These are phyloP conservation scores for Metaphire vulgaris DNA, from an alignment of 1,140 invertebrate species.

Conservation along the genomic window DNA sequence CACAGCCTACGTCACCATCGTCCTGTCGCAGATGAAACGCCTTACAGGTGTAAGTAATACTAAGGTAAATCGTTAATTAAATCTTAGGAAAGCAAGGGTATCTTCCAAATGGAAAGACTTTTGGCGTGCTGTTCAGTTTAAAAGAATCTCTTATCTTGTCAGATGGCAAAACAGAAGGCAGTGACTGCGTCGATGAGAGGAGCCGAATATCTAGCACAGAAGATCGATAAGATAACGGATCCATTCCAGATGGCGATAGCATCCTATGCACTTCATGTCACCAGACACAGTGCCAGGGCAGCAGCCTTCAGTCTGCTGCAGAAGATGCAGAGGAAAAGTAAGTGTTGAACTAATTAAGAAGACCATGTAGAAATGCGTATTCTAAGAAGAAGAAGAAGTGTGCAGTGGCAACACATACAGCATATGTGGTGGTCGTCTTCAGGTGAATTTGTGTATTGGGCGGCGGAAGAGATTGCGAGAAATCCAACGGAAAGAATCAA, in stretches of 20 bases:
- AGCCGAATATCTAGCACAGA: not conserved
- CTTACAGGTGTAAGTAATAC: constrained; percentile 15
- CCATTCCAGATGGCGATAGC: constrained; percentile 7
- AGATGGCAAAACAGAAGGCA: not conserved
- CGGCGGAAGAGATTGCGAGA: not conserved
- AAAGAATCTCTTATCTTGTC: too few species aligned
- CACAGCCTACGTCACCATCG: constrained; percentile 5
- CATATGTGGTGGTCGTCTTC: too few species aligned
- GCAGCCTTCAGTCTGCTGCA: not conserved
- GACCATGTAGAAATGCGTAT: too few species aligned
- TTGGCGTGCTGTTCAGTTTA: too few species aligned
- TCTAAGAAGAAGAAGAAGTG: too few species aligned
- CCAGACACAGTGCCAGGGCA: not conserved
- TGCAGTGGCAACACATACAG: too few species aligned
- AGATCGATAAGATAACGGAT: constrained; percentile 3
- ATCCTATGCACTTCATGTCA: not conserved
- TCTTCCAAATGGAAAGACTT: too few species aligned
- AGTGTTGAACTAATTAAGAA: too few species aligned
- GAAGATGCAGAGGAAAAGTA: not conserved
- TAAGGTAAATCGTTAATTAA: not conserved
- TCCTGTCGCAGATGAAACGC: not conserved
- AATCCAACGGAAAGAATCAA: constrained; percentile 9
- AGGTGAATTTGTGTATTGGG: constrained; percentile 3
- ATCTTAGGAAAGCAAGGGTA: not conserved
- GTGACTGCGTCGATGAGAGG: not conserved